A percentile compares a stretch with the other conserved stretches of the same genome.
These are phyloP conservation scores for Muschampia plurimacula DNA, from an alignment of 2,888 invertebrate species.

Conservation along the genomic window DNA sequence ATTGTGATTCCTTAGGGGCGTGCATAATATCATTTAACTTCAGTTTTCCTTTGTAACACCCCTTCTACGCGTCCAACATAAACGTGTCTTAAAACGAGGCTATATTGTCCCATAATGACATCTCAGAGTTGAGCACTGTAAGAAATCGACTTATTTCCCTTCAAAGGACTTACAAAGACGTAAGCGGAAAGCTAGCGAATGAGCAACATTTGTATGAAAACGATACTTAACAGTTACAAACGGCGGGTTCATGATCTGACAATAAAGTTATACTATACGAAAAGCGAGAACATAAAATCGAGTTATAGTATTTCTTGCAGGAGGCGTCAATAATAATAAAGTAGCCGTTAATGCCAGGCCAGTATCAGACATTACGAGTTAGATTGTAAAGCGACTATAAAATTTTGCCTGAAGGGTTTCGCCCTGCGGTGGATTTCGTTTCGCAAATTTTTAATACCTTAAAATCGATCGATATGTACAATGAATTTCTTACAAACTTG, in stretches of 20 bases:
- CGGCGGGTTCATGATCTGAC: slow-evolving; percentile 39
- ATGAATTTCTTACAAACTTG: background rate
- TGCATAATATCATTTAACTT: background rate
- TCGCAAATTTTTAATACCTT: background rate
- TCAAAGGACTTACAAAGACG: slow-evolving; percentile 6
- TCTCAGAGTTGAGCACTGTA: background rate
- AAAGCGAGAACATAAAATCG: slow-evolving; percentile 17
- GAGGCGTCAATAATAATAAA: slow-evolving; percentile 69
- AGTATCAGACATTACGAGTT: slow-evolving; percentile 58
- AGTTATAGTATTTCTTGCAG: slow-evolving; percentile 47
- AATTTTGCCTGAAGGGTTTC: background rate
- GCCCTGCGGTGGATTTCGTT: background rate
- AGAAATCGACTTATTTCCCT: slow-evolving; percentile 14
- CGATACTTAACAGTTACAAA: slow-evolving; percentile 2
- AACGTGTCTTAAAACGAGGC: background rate
- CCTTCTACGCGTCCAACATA: background rate
- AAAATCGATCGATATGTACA: background rate
- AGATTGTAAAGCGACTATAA: slow-evolving; percentile 71
- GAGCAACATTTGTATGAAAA: background rate
- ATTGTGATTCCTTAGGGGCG: background rate
- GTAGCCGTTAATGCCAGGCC: slow-evolving; percentile 60
- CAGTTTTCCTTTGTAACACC: background rate
- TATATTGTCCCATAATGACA: background rate
- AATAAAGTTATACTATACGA: slow-evolving; percentile 29
- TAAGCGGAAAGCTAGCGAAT: slow-evolving; percentile 1